Evolutionary conservation across 2,113 vertebrate species (phyloP).

Genomic region (Alexandromys fortis): DNA sequence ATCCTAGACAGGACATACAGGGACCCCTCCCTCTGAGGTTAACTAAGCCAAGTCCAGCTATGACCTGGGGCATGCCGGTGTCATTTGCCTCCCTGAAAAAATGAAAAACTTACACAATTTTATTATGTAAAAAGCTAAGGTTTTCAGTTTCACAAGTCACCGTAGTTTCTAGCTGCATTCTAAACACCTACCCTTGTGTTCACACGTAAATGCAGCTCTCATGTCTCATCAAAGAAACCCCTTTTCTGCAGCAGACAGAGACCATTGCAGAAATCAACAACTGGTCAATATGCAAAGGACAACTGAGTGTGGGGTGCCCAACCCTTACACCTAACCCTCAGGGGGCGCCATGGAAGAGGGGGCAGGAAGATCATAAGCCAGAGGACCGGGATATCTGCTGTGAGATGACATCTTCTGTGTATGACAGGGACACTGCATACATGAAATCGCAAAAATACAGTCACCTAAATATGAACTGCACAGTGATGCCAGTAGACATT

Average conservation of each 20-base stretch:
- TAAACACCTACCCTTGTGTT: neutral
- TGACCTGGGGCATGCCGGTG: neutral
- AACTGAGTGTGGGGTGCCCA: neutral
- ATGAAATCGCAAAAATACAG: neutral
- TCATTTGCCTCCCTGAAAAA: constrained; percentile 19
- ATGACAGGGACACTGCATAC: no score
- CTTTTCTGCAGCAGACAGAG: neutral
- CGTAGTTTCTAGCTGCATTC: neutral
- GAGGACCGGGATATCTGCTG: neutral
- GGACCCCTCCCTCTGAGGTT: neutral
- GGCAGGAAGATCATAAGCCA: neutral
- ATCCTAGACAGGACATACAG: neutral
- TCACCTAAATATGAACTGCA: neutral
- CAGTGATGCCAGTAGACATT: neutral
- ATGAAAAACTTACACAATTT: neutral
- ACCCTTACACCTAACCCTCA: no score
- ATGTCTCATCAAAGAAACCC: neutral
- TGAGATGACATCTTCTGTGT: neutral
- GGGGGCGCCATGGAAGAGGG: neutral
- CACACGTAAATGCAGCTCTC: neutral
- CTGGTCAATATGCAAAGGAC: neutral
- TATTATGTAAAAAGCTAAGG: neutral
- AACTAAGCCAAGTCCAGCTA: neutral
- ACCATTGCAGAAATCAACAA: neutral
- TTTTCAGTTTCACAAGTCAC: neutral